A percentile compares a stretch with the other conserved stretches of the same genome.
These are phyloP conservation scores for Cephus spinipes DNA, from an alignment of 2,888 invertebrate genomes.

Conservation along the genomic window DNA sequence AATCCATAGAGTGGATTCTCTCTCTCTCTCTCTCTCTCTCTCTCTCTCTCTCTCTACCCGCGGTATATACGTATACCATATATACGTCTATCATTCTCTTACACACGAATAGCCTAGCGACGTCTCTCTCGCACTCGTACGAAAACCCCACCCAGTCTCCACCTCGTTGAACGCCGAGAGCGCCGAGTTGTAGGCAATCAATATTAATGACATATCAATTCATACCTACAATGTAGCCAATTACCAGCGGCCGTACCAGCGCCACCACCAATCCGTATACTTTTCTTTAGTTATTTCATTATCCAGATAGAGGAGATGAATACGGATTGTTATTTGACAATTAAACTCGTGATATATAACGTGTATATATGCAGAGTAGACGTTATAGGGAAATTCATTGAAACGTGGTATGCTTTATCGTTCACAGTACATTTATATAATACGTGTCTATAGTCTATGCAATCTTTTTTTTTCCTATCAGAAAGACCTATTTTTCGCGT, in stretches of 20 bases:
- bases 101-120: too few relatives aligned
- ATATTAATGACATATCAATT: constrained; percentile 61
- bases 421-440: too few relatives aligned
- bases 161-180: constrained; percentile 41
- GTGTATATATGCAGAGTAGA: not conserved
- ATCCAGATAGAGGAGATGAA: constrained; percentile 30
- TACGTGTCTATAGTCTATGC: too few relatives aligned
- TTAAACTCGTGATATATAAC: not conserved
- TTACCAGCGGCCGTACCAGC: constrained; percentile 45
- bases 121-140: constrained; percentile 15
- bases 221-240: constrained; percentile 55
- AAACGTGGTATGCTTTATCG: too few relatives aligned
- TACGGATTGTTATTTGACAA: constrained; percentile 27
- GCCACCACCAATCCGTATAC: constrained; percentile 11
- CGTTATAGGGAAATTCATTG: too few relatives aligned
- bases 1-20: constrained; percentile 14
- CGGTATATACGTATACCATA: not conserved
- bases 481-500: too few relatives aligned
- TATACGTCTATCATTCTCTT: too few relatives aligned
- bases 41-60: constrained; percentile 8
- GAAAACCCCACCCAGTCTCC: constrained; percentile 21
- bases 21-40: too few relatives aligned
- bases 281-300: constrained; percentile 27
- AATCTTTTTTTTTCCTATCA: too few relatives aligned
- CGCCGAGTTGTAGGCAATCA: constrained; percentile 43